Evolutionary conservation across 2,888 invertebrate species (phyloP).

Genomic region (Nycteola revayana): DNA sequence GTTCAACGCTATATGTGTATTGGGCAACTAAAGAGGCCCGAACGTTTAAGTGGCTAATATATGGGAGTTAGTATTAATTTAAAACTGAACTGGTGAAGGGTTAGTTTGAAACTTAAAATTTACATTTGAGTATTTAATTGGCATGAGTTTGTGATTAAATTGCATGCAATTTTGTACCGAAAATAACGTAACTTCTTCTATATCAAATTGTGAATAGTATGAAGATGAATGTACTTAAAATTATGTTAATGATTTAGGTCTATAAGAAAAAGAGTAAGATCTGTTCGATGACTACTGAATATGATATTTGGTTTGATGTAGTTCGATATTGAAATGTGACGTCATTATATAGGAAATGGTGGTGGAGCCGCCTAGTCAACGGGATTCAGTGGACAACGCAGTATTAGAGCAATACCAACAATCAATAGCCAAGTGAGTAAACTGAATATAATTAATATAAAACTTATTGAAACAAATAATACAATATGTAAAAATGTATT

Average conservation of each 20-base stretch:
- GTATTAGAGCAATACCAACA: constrained; percentile 92
- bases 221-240: no score
- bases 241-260: no score
- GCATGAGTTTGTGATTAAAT: constrained; percentile 47
- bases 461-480: no score
- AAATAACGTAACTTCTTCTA: no score
- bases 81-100: constrained; percentile 8
- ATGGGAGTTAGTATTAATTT: no score
- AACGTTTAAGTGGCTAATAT: no score
- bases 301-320: no score
- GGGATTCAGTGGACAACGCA: constrained; percentile 85
- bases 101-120: constrained; percentile 8
- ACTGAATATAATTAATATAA: no score
- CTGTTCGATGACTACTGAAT: no score
- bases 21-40: no score
- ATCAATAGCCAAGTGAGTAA: constrained; percentile 89
- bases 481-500: background rate
- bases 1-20: no score
- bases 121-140: constrained; percentile 21
- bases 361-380: constrained; percentile 53
- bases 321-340: constrained; percentile 1
- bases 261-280: no score
- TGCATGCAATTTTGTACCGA: constrained; percentile 33
- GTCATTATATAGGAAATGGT: constrained; percentile 51
- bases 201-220: background rate